Conservation (phyloP, 2,113 vertebrate genomes). For the Atractosteus spatula region DNA sequence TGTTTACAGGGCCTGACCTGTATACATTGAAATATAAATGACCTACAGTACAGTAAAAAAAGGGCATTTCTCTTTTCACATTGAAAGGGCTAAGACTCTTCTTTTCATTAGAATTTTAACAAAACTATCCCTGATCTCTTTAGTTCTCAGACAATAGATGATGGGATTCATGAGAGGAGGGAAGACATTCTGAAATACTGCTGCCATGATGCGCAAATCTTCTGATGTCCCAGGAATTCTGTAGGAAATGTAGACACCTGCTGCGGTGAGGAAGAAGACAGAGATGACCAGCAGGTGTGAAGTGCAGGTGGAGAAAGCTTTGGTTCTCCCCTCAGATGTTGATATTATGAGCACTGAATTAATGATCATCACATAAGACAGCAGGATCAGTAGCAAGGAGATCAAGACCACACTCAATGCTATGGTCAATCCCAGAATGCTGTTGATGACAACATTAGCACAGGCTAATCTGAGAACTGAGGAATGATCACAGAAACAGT, state of each 20-base stretch:
- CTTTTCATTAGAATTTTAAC: not conserved
- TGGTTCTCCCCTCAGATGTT: not conserved
- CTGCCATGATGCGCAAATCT: not conserved
- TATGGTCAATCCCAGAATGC: not conserved
- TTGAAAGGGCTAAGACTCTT: not conserved
- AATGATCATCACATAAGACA: not conserved
- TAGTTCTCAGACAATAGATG: not conserved
- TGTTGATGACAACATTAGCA: not conserved
- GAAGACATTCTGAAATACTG: slow-evolving; percentile 1
- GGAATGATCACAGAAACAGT: slow-evolving; percentile 5
- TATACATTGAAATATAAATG: too few species aligned
- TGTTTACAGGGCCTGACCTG: too few species aligned
- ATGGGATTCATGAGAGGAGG: not conserved
- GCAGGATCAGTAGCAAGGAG: not conserved
- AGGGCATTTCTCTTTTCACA: not conserved
- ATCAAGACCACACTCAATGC: not conserved
- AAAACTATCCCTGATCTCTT: slow-evolving; percentile 1
- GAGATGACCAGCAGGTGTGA: slow-evolving; percentile 3
- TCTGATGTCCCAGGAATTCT: not conserved
- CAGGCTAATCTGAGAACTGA: not conserved
- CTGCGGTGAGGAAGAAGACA: not conserved
- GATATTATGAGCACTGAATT: not conserved
- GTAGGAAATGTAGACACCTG: not conserved
- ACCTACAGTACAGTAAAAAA: too few species aligned
- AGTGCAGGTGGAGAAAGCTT: not conserved